phyloP scores from a whole-genome alignment of 2,888 invertebrate genomes.

The Cylloceria caligata region DNA sequence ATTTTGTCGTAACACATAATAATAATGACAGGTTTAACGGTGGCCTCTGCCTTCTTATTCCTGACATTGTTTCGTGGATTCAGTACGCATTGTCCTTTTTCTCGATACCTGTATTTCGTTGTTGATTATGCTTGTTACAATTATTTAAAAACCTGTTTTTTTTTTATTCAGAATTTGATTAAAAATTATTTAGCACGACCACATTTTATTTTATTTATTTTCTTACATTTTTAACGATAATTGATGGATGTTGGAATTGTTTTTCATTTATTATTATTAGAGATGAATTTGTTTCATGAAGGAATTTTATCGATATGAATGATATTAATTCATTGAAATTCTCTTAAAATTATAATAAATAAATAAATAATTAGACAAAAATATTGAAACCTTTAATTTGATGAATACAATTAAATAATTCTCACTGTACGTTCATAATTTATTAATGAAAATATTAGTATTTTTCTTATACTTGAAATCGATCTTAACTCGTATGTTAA shows the following conservation, averaged over 20 bases:
- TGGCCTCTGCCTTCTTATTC: slow-evolving; percentile 18
- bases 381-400: too few relatives aligned
- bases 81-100: background rate
- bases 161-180: background rate
- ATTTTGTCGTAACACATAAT: slow-evolving; percentile 30
- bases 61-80: slow-evolving; percentile 37
- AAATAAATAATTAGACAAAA: too few relatives aligned
- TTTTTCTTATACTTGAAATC: background rate
- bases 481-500: background rate
- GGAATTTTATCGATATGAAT: too few relatives aligned
- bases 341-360: too few relatives aligned
- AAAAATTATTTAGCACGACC: too few relatives aligned
- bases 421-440: background rate
- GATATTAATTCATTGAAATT: too few relatives aligned
- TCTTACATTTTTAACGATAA: background rate
- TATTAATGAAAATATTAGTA: background rate
- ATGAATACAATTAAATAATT: too few relatives aligned
- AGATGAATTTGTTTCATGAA: too few relatives aligned
- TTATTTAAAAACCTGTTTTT: background rate
- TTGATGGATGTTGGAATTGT: background rate
- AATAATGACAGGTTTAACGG: slow-evolving; percentile 37
- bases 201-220: background rate
- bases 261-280: too few relatives aligned
- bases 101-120: background rate
- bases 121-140: background rate